A percentile compares a stretch with the other conserved stretches of the same genome.
Conservation (phyloP, 2,113 vertebrate species). For the Daubentonia madagascariensis region DNA sequence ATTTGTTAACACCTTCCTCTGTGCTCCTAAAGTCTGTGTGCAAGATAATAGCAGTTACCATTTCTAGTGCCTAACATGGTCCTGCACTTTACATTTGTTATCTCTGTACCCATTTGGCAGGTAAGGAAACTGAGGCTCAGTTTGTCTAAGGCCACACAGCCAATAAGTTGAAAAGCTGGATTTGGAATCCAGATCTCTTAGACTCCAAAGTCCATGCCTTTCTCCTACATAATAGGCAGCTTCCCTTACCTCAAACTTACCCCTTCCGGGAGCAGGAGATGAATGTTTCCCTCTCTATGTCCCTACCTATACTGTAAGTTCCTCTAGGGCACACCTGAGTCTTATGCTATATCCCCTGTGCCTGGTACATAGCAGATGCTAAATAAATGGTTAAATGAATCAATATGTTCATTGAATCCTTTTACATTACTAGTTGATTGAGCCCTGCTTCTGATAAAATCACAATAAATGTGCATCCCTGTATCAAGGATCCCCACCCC, state of each 20-base stretch:
- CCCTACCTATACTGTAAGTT: not conserved
- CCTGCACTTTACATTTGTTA: not conserved
- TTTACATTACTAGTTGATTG: not conserved
- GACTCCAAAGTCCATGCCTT: not conserved
- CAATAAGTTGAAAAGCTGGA: not conserved
- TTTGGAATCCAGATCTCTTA: not conserved
- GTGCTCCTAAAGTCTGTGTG: not conserved
- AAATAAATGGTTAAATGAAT: not conserved
- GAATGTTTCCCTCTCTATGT: not conserved
- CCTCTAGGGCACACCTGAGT: not conserved
- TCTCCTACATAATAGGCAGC: not conserved
- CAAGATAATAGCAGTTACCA: not conserved
- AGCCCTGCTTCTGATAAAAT: not conserved
- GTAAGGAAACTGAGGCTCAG: not conserved
- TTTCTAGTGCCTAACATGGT: not conserved
- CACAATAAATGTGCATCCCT: no score
- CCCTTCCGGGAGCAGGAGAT: not conserved
- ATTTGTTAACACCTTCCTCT: not conserved
- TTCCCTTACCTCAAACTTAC: not conserved
- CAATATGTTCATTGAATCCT: not conserved
- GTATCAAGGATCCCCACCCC: not conserved
- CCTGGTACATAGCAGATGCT: not conserved
- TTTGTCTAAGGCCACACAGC: not conserved
- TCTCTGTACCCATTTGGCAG: not conserved
- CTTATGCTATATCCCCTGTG: not conserved